Conservation (phyloP, 1,140 invertebrate genomes). For the Aphaenogaster ashmeadi region DNA sequence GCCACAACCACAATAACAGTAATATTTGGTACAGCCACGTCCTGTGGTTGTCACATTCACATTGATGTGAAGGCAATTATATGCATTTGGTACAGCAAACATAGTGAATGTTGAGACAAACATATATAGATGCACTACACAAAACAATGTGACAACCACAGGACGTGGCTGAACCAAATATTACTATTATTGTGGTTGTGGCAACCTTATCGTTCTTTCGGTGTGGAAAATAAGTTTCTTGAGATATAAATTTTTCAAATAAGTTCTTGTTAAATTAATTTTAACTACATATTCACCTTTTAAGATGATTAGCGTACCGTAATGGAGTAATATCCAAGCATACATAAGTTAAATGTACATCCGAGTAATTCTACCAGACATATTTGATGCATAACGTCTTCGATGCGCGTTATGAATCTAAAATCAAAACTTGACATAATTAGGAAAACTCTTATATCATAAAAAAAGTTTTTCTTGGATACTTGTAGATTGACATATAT, state of each 20-base stretch:
- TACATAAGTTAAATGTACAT: constrained; percentile 80
- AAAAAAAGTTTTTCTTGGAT: not conserved
- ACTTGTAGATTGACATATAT: not conserved
- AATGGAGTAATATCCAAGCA: constrained; percentile 79
- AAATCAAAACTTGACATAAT: constrained; percentile 22
- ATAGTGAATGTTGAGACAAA: too few relatives aligned
- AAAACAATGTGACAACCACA: too few relatives aligned
- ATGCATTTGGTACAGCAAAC: too few relatives aligned
- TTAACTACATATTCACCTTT: constrained; percentile 48
- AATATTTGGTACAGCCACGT: too few relatives aligned
- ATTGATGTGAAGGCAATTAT: too few relatives aligned
- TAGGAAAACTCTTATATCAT: not conserved
- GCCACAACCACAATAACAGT: too few relatives aligned
- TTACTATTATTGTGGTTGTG: too few relatives aligned
- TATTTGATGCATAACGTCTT: constrained; percentile 76
- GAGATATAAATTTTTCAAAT: constrained; percentile 21
- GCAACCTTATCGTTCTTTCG: too few relatives aligned
- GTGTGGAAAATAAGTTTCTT: not conserved
- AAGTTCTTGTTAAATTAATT: constrained; percentile 14
- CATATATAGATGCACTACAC: too few relatives aligned
- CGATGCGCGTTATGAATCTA: constrained; percentile 75
- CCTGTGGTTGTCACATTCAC: too few relatives aligned
- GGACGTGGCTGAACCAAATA: too few relatives aligned
- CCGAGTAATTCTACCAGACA: constrained; percentile 80
- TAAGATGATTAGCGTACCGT: constrained; percentile 68